Evolutionary conservation across 2,888 invertebrate genomes (phyloP).

Genomic region (Mimachlamys varia): DNA sequence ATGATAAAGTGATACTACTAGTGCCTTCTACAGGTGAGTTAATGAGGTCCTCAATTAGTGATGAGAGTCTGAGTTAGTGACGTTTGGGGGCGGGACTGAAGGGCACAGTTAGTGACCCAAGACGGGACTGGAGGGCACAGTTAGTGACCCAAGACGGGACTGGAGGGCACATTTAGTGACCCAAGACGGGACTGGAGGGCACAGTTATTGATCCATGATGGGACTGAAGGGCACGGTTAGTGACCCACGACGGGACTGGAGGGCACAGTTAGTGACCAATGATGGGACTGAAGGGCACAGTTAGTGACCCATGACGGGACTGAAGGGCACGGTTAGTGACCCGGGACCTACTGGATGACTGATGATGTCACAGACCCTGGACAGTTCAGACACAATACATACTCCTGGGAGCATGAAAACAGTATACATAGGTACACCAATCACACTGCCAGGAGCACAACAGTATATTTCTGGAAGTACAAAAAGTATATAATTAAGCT

Average conservation of each 20-base stretch:
- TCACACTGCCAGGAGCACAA: background rate
- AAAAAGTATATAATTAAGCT: slow-evolving; percentile 11
- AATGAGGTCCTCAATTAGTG: background rate
- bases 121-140: background rate
- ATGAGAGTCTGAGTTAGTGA: background rate
- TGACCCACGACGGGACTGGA: background rate
- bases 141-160: background rate
- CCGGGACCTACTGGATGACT: background rate
- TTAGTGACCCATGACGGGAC: background rate
- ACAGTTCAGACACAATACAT: background rate
- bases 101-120: no score
- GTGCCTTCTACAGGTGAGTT: background rate
- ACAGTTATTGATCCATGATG: no score
- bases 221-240: background rate
- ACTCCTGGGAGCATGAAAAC: background rate
- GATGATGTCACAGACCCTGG: slow-evolving; percentile 7
- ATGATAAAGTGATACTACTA: background rate
- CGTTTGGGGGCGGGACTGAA: background rate
- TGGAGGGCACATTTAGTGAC: no score
- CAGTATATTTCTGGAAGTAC: slow-evolving; percentile 19
- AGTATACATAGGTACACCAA: background rate
- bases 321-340: background rate
- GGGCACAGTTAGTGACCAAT: background rate
- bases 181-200: background rate
- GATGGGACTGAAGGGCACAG: background rate